Percentiles rank a stretch among this genome's conserved stretches.
These are phyloP conservation scores for Piscicola geometra DNA, from an alignment of 2,888 invertebrate genomes.

Conservation along the genomic window DNA sequence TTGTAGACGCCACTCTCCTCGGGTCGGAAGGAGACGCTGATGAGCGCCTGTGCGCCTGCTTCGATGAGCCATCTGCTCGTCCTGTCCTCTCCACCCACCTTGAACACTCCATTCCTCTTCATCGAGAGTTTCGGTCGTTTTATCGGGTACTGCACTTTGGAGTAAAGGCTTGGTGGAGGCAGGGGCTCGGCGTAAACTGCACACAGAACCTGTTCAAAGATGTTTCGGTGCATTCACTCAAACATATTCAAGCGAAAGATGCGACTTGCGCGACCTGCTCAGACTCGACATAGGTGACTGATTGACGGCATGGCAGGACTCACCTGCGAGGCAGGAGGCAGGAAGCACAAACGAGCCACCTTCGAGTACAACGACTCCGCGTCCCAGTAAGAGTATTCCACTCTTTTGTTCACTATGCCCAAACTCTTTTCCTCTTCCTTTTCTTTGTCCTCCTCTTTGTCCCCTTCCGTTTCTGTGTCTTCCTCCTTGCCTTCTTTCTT, in stretches of 20 bases:
- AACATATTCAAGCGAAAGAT: no score
- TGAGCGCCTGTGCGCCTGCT: slow-evolving; percentile 50
- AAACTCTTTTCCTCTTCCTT: background rate
- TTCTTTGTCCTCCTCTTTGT: background rate
- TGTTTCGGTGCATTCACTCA: no score
- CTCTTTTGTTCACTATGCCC: background rate
- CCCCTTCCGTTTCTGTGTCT: background rate
- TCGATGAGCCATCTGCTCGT: slow-evolving; percentile 56
- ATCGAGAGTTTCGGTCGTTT: background rate
- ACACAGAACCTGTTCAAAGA: background rate
- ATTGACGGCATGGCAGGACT: background rate
- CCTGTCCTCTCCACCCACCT: background rate
- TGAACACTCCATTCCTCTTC: no score
- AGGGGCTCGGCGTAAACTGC: background rate
- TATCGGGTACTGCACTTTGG: background rate
- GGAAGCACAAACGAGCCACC: background rate
- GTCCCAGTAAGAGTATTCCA: slow-evolving; percentile 1
- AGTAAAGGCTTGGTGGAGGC: background rate
- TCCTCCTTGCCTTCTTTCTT: background rate
- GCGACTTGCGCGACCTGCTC: no score
- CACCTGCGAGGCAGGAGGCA: background rate
- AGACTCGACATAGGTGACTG: no score
- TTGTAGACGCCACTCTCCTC: slow-evolving; percentile 56
- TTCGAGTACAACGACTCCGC: background rate
- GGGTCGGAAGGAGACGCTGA: slow-evolving; percentile 54